These are phyloP conservation scores for Maniola jurtina DNA, from an alignment of 1,140 invertebrate genomes.

Conservation along the genomic window DNA sequence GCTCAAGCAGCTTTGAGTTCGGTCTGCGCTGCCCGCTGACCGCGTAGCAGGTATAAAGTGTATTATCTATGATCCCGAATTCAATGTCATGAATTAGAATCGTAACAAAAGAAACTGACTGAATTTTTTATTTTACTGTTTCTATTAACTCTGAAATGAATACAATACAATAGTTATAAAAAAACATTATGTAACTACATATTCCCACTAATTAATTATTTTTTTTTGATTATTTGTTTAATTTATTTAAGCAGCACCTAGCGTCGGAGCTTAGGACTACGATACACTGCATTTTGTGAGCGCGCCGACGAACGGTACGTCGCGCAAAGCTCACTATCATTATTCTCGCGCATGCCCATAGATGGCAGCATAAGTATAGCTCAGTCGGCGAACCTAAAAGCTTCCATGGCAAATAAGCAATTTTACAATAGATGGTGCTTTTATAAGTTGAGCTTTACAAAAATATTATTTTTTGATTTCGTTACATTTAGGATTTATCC, in stretches of 20 bases:
- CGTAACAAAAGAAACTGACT: too few species aligned
- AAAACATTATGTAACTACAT: too few species aligned
- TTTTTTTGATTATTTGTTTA: too few species aligned
- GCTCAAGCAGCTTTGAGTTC: too few species aligned
- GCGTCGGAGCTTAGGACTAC: constrained; percentile 29
- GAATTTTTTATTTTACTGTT: too few species aligned
- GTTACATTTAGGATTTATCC: neutral
- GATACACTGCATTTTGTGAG: neutral
- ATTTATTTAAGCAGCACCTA: constrained; percentile 34
- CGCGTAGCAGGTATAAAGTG: too few species aligned
- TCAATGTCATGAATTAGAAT: too few species aligned
- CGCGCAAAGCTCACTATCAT: constrained; percentile 20
- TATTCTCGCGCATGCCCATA: constrained; percentile 48
- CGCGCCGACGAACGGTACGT: constrained; percentile 1
- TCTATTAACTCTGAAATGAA: too few species aligned
- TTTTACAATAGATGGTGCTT: constrained; percentile 59
- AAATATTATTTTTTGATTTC: neutral
- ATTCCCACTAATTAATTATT: too few species aligned
- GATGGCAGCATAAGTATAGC: constrained; percentile 54
- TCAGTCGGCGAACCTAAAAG: constrained; percentile 18
- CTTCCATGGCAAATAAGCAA: constrained; percentile 37
- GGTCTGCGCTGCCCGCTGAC: too few species aligned
- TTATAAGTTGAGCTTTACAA: neutral
- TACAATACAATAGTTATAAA: too few species aligned
- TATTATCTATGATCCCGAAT: too few species aligned